These are phyloP conservation scores for Brachirus orientalis DNA, from an alignment of 2,113 vertebrate species.

Conservation along the genomic window DNA sequence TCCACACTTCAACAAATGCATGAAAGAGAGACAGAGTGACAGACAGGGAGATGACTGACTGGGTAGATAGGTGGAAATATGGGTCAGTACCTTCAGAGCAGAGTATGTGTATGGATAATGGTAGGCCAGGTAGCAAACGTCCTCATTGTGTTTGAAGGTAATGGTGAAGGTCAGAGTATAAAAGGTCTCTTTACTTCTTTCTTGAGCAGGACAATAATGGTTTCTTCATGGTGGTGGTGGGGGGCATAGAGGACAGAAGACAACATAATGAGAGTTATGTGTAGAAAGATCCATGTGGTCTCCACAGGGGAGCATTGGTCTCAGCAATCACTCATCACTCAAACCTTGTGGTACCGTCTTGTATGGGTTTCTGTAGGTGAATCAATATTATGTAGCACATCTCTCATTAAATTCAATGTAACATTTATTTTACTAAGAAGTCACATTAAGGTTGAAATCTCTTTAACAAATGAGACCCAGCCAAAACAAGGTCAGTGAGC, in stretches of 20 bases:
- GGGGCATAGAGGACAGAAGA: not conserved
- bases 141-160: slow-evolving; percentile 87
- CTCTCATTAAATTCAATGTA: not conserved
- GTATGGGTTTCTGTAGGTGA: not conserved
- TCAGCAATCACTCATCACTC: no score
- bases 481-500: no score
- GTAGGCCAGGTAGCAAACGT: slow-evolving; percentile 94
- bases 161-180: slow-evolving; percentile 90
- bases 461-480: no score
- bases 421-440: no score
- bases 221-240: slow-evolving; percentile 85
- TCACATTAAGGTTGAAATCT: no score
- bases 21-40: not conserved
- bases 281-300: not conserved
- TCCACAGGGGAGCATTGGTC: no score
- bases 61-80: not conserved
- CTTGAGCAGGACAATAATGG: slow-evolving; percentile 77
- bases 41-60: not conserved
- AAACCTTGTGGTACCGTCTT: no score
- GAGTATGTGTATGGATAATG: slow-evolving; percentile 95
- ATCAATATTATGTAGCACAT: not conserved
- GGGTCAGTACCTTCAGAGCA: slow-evolving; percentile 83
- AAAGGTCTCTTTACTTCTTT: slow-evolving; percentile 69
- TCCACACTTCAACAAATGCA: no score
- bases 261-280: not conserved